Evolutionary conservation across 2,797 vertebrate species (phyloP).

Genomic region (Cygnus olor): DNA sequence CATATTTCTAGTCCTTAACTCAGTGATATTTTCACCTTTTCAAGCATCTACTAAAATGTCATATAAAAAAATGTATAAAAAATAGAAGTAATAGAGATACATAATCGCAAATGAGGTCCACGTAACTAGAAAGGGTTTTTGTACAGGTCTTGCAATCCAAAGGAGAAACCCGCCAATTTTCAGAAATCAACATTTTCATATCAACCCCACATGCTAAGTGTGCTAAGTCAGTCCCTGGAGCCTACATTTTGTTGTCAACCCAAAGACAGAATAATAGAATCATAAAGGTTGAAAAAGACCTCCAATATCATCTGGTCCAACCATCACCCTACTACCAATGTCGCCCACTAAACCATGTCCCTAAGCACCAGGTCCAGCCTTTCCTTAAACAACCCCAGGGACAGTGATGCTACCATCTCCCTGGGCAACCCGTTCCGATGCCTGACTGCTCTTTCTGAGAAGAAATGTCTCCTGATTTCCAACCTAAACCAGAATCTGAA

Average conservation of each 20-base stretch:
- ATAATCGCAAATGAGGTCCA: neutral
- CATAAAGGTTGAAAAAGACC: no score
- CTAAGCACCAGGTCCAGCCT: no score
- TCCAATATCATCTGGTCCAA: no score
- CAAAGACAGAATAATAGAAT: neutral
- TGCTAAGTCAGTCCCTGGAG: neutral
- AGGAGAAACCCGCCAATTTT: neutral
- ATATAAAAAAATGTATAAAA: neutral
- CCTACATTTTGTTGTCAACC: neutral
- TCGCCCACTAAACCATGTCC: no score
- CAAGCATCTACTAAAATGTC: neutral
- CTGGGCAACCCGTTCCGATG: no score
- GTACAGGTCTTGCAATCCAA: neutral
- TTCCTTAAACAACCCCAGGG: no score
- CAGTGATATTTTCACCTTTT: neutral
- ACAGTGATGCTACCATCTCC: no score
- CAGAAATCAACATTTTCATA: neutral
- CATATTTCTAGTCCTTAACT: neutral
- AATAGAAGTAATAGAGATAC: neutral
- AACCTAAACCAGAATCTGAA: no score
- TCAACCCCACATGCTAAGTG: neutral
- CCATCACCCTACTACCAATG: no score
- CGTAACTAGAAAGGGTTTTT: neutral
- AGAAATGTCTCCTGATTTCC: no score
- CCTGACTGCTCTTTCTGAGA: no score